phyloP scores from a whole-genome alignment of 2,113 vertebrate species.

The Neolamprologus hecqui region DNA sequence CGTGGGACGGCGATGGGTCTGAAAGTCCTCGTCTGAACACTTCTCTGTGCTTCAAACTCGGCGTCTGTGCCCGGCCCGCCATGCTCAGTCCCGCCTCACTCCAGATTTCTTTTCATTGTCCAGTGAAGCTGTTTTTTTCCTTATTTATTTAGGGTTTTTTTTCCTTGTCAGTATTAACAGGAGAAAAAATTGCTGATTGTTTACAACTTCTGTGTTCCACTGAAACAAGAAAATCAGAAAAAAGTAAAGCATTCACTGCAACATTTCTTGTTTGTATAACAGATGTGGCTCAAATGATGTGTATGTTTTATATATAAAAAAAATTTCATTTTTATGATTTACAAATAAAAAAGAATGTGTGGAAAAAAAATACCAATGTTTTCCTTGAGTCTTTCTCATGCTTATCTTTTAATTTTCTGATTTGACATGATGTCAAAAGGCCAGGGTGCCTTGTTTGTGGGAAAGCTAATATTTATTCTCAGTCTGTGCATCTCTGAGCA shows the following conservation, averaged over 20 bases:
- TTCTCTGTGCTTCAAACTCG: conserved; percentile 77
- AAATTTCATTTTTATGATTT: conserved; percentile 79
- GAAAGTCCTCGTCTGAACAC: conserved; percentile 79
- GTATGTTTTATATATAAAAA: conserved; percentile 77
- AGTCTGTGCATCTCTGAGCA: neutral
- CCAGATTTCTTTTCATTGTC: conserved; percentile 74
- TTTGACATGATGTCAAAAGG: neutral
- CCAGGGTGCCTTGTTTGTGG: neutral
- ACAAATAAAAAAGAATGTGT: conserved; percentile 81
- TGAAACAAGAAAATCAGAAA: conserved; percentile 57
- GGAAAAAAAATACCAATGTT: conserved; percentile 53
- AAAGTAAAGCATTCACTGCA: conserved; percentile 71
- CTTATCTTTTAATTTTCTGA: neutral
- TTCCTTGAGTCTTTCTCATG: neutral
- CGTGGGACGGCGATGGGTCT: conserved; percentile 46
- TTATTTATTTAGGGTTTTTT: neutral
- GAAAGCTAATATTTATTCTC: conserved; percentile 38
- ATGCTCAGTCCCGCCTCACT: conserved; percentile 64
- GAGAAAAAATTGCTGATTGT: conserved; percentile 67
- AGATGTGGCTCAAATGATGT: conserved; percentile 80
- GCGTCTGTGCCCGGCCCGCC: conserved; percentile 77
- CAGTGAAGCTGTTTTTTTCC: conserved; percentile 69
- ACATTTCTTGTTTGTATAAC: conserved; percentile 77
- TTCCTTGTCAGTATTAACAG: conserved; percentile 70
- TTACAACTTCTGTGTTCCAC: conserved; percentile 76